A percentile compares a stretch with the other conserved stretches of the same genome.
Conservation (phyloP, 2,113 vertebrate genomes). For the Parus major region DNA sequence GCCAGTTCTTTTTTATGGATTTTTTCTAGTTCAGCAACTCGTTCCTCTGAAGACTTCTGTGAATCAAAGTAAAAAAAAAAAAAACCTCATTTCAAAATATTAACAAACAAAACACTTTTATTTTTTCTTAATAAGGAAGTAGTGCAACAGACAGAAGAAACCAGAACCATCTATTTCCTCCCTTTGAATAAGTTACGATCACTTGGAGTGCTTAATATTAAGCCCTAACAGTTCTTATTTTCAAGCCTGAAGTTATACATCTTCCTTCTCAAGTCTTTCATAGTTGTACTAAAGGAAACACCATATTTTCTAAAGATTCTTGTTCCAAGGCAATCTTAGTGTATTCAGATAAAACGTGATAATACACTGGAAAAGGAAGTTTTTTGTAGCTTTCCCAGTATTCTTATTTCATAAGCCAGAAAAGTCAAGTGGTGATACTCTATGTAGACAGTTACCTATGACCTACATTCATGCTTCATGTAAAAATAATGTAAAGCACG, state of each 20-base stretch:
- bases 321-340: neutral
- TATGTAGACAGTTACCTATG: neutral
- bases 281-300: neutral
- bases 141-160: neutral
- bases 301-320: neutral
- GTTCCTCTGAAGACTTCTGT: slow-evolving; percentile 89
- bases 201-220: neutral
- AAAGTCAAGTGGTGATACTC: neutral
- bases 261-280: neutral
- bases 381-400: neutral
- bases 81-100: neutral
- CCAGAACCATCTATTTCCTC: neutral
- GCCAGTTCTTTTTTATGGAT: slow-evolving; percentile 81
- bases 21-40: slow-evolving; percentile 80
- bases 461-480: neutral
- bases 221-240: neutral
- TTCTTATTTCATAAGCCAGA: neutral
- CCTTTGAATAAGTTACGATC: neutral
- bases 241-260: neutral
- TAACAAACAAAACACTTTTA: neutral
- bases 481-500: neutral
- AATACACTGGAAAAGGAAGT: neutral
- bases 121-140: neutral
- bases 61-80: neutral
- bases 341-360: neutral